Evolutionary conservation across 2,113 vertebrate species (phyloP), one percentile per base, ranked within the genome.

Genomic region (Jaculus jaculus): DNA sequence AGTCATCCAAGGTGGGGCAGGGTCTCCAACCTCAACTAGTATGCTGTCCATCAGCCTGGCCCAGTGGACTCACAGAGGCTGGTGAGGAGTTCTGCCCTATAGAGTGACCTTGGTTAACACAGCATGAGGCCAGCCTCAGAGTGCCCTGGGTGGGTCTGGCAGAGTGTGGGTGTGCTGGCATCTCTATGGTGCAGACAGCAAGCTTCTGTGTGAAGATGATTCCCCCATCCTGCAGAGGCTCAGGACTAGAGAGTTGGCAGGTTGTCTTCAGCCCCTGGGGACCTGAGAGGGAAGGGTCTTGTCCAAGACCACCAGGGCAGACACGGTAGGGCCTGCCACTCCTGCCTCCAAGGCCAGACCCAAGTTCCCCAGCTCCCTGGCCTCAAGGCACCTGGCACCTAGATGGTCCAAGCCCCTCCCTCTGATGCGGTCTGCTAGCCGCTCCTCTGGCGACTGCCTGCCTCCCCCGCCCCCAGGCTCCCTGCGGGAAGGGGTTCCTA

Each of bases 401-500:
- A 7, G 5, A 39, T 12, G 71, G 17, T 51, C 37, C 65, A 28
- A 24, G 89, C 39, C 23, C 75, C 79, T 37, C 71, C 75, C 51
- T 79, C 20, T 7, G 18, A 15, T 34, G 61, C n/a, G 8, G 81
- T 60, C 73, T 0, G 1, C 87, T 88, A 75, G 72, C 71, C 30
- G 54, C 54, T 68, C 26, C 30, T 1, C 68, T 1, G 2, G 65
- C 75, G 1, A 58, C 66, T 34, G 91, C 92, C 96, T 93, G 95
- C 91, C 92, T 87, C 87, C 77, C 89, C 92, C 91, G 15, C 97
- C 96, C 93, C 96, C 96, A n/a, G 24, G 13, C 77, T 94, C 92
- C 72, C 13, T 13, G 84, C 81, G 37, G 96, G 95, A 92, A 93
- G 94, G 96, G 96, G 97, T 96, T 97, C 96, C 96, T 96, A 95